These are phyloP conservation scores for Meghimatium bilineatum DNA, from an alignment of 2,888 invertebrate species.

Conservation along the genomic window DNA sequence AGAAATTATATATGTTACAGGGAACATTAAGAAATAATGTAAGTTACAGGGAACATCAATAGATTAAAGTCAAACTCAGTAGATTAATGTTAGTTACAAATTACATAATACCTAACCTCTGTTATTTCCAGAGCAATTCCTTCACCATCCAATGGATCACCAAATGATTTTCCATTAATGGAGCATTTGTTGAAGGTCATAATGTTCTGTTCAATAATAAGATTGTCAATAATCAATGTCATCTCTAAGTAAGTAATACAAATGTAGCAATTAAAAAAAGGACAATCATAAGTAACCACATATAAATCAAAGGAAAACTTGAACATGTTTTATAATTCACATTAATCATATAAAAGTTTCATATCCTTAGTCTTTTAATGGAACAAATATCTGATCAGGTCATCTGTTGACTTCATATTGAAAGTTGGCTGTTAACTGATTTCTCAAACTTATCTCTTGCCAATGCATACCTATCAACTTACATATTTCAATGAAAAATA, in stretches of 20 bases:
- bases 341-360: background rate
- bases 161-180: constrained; percentile 93
- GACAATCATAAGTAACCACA: background rate
- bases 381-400: background rate
- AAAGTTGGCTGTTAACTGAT: no score
- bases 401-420: background rate
- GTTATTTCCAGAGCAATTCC: constrained; percentile 91
- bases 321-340: background rate
- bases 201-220: constrained; percentile 84
- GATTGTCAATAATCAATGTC: no score
- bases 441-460: no score
- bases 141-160: constrained; percentile 90
- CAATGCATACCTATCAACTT: no score
- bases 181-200: constrained; percentile 99
- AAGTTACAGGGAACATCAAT: no score
- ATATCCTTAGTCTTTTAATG: background rate
- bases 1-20: no score
- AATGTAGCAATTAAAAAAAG: background rate
- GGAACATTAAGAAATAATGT: no score
- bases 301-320: background rate
- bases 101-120: constrained; percentile 81
- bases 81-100: background rate
- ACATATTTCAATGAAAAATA: no score
- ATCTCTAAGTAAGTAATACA: background rate
- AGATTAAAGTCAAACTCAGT: no score